A percentile compares a stretch with the other conserved stretches of the same genome.
Conservation (phyloP, 1,140 invertebrate species). For the Stegodyphus dumicola region DNA sequence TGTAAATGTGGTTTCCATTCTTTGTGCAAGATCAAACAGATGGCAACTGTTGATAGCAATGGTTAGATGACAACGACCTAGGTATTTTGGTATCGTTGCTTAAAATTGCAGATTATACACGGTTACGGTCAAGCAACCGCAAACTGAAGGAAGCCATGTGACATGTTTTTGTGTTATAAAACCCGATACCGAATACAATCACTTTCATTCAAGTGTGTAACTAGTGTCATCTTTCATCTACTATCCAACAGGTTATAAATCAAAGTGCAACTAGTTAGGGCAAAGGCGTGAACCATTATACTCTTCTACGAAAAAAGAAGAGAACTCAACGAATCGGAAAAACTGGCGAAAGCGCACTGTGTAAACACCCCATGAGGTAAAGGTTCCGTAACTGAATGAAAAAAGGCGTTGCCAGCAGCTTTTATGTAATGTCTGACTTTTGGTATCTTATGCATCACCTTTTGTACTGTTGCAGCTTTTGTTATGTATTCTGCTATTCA, state of each 20-base stretch:
- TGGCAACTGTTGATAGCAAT: too few relatives aligned
- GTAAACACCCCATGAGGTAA: constrained; percentile 28
- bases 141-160: not conserved
- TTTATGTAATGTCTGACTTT: too few relatives aligned
- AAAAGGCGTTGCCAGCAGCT: not conserved
- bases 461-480: not conserved
- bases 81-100: too few relatives aligned
- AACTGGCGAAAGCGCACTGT: constrained; percentile 3
- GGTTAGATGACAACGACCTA: too few relatives aligned
- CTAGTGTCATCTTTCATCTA: constrained; percentile 3
- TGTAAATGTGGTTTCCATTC: too few relatives aligned
- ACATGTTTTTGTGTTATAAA: not conserved
- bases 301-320: not conserved
- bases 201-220: constrained; percentile 1
- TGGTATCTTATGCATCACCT: too few relatives aligned
- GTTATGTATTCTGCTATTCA: constrained; percentile 12
- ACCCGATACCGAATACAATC: constrained; percentile 7
- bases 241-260: not conserved
- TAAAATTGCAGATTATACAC: not conserved
- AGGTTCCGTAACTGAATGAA: not conserved
- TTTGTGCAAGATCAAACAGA: too few relatives aligned
- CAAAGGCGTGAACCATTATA: not conserved
- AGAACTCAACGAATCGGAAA: constrained; percentile 9
- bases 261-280: not conserved
- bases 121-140: not conserved